Percentiles rank a stretch among this genome's conserved stretches.
Evolutionary conservation across 92 coral and sea anemone species (phyloP).

Genomic region (Palythoa grandiflora): DNA sequence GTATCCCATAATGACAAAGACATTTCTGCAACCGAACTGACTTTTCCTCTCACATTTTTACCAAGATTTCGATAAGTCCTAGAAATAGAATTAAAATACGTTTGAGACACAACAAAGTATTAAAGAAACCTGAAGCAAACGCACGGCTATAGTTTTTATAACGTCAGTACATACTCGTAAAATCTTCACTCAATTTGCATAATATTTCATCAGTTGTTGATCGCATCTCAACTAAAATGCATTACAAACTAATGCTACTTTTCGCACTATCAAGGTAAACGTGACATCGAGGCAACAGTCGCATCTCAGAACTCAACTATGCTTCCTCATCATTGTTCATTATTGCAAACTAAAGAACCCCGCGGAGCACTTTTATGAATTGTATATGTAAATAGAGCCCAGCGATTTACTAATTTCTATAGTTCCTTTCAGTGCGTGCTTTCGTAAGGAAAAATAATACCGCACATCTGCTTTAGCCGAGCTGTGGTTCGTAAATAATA

Average conservation of each 20-base stretch:
- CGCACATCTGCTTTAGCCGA: conserved; percentile 33
- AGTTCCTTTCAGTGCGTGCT: neutral
- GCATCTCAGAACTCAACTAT: neutral
- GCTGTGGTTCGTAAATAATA: conserved; percentile 15
- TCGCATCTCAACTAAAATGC: neutral
- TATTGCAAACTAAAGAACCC: conserved; percentile 19
- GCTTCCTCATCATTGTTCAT: conserved; percentile 2
- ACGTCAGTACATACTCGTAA: neutral
- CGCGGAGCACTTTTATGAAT: conserved; percentile 22
- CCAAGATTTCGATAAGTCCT: conserved; percentile 65
- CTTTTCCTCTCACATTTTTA: conserved; percentile 62
- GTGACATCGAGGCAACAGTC: conserved; percentile 34
- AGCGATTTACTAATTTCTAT: neutral
- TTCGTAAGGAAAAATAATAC: neutral
- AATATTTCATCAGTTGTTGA: neutral
- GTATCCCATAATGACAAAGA: conserved; percentile 90
- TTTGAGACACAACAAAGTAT: neutral
- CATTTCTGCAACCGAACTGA: conserved; percentile 46
- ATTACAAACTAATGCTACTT: conserved; percentile 2
- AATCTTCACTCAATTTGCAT: conserved; percentile 37
- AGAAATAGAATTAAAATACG: conserved; percentile 24
- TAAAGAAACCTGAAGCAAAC: neutral
- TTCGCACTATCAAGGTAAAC: conserved; percentile 29
- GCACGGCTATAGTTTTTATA: neutral
- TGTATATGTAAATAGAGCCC: conserved; percentile 14